Evolutionary conservation across 2,888 invertebrate species (phyloP).

Genomic region (Synanthedon formicaeformis): DNA sequence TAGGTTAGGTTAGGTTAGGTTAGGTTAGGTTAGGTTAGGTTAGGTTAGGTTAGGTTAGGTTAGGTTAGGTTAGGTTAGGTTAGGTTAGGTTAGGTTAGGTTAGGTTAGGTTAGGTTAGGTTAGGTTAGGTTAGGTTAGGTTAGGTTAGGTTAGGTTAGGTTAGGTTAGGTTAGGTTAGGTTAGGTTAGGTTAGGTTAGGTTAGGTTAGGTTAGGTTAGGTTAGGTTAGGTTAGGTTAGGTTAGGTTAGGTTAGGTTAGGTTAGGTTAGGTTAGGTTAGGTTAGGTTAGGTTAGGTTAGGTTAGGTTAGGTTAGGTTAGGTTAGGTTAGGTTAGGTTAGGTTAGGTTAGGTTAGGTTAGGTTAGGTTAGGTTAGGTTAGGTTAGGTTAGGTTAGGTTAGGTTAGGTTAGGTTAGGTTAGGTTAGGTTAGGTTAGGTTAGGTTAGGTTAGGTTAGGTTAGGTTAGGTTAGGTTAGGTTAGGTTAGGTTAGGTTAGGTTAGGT

Average conservation of each 20-base stretch:
- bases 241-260: slow-evolving; percentile 8
- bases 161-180: slow-evolving; percentile 6
- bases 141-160: slow-evolving; percentile 8
- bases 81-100: slow-evolving; percentile 8
- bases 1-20: slow-evolving; percentile 7
- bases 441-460: slow-evolving; percentile 8
- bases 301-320: slow-evolving; percentile 8
- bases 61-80: slow-evolving; percentile 7
- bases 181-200: slow-evolving; percentile 7
- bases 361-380: slow-evolving; percentile 8
- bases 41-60: slow-evolving; percentile 5
- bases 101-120: slow-evolving; percentile 8
- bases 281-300: slow-evolving; percentile 8
- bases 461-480: slow-evolving; percentile 9
- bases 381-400: slow-evolving; percentile 7
- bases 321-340: slow-evolving; percentile 8
- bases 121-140: slow-evolving; percentile 8
- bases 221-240: slow-evolving; percentile 8
- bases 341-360: slow-evolving; percentile 8
- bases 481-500: slow-evolving; percentile 9
- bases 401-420: slow-evolving; percentile 4
- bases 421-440: slow-evolving; percentile 7
- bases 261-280: slow-evolving; percentile 8
- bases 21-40: slow-evolving; percentile 9
- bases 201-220: slow-evolving; percentile 8